Base-by-base conservation (phyloP, 2,113 vertebrate genomes). In the Cacatua alba region DNA sequence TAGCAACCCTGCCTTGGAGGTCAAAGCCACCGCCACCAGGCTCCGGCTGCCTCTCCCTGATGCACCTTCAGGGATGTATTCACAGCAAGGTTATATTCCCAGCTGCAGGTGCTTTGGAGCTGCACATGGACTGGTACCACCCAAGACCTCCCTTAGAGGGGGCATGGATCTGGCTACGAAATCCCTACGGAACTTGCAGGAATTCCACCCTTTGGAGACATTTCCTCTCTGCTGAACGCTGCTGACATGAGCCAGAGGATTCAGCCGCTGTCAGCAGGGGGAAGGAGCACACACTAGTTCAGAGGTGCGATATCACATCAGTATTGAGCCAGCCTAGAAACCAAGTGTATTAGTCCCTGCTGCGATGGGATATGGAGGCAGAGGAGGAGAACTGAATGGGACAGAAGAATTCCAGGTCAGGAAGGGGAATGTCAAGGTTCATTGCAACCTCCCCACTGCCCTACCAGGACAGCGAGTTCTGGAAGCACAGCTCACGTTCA, bases 11-110 rank as follows among this genome's bases (percentile, higher is more conserved):
- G 64, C 48, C 59, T 25, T 13, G 48, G 4, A 23, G 82, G 33
- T 25, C 52, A 44, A 33, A 51, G 51, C 1, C 0, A 12, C 49
- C 41, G 41, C 1, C 0, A 20, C 10, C 9, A 0, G 51, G 52
- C 57, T 63, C 69, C 39, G 44, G n/a, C n/a, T 46, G n/a, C 72
- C 77, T 16, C 29, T 10, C 44, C 75, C 49, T 35, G 15, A 26
- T 49, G 74, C 68, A 17, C 20, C 69, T 62, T 10, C 4, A 3
- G 57, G 20, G 44, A 39, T 53, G 52, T 33, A 13, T 75, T 76
- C 57, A 46, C 84, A 77, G 64, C n/a, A 41, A 49, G 18, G 65
- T 85, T 64, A 43, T 20, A 72, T 33, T 44, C 60, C 29, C 55
- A 53, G 15, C 43, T 17, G 8, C 28, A 49, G 55, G n/a, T 60